Base-by-base conservation (phyloP, 2,113 vertebrate genomes). In the Nerophis ophidion region DNA sequence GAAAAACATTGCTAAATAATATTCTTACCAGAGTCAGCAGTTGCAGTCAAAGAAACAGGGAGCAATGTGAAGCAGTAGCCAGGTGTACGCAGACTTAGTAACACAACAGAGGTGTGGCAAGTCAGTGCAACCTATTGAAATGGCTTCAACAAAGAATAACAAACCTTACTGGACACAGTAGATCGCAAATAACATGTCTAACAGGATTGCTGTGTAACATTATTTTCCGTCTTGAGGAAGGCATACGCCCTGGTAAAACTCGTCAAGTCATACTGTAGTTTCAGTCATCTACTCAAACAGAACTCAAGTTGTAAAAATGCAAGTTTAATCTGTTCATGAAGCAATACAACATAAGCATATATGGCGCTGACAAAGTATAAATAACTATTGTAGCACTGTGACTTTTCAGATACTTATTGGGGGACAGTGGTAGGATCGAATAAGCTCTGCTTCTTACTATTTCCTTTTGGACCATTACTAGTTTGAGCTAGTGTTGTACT, bases 11-110 rank as follows among this genome's bases (percentile, higher is more conserved):
- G 38, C 14, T 16, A 40, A 19, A 0, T 15, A 1, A 11, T 40
- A 7, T 8, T 34, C 8, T 70, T 63, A 80, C 73, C 73, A 33
- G 40, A 59, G 1, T 13, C 15, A 10, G 19, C 57, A 59, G 19
- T 38, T 19, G 38, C 19, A 55, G 14, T n/a, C 15, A 6, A 17
- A 15, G 36, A 44, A 13, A 1, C 9, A 44, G 3, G 12, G 40
- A 44, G 40, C 10, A 12, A 12, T 11, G 12, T 13, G 36, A 26
- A 26, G 12, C 19, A 51, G 19, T 17, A 33, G 26, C 5, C 19
- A 13, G 7, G 6, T 56, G 26, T 14, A n/a, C 5, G 5, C 12
- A 10, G 4, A 19, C 11, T 14, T 5, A 10, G 7, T 6, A 42
- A 17, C 12, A 42, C 10, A 56, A 42, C n/a, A 56, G 36, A 40